phyloP scores from a whole-genome alignment of 2,113 vertebrate species.

The Otis tarda region DNA sequence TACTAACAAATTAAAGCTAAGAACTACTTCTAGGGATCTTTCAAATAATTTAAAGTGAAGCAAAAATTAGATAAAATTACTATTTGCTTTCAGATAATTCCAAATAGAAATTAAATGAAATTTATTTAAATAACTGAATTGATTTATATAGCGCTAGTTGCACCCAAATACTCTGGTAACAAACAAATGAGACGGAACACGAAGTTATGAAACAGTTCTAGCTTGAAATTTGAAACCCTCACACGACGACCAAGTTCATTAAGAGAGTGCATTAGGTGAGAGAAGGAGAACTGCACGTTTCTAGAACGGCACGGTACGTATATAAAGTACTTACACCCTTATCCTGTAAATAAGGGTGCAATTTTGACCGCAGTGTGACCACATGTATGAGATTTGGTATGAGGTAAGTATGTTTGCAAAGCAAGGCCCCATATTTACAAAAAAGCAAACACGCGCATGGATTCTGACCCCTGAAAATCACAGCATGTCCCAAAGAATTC shows the following conservation, averaged over 20 bases:
- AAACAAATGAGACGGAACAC: background rate
- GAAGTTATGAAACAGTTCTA: background rate
- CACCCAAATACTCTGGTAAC: background rate
- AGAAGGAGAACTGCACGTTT: background rate
- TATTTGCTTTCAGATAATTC: background rate
- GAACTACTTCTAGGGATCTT: background rate
- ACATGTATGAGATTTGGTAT: background rate
- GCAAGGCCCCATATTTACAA: background rate
- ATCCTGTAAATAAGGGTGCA: background rate
- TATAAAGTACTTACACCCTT: background rate
- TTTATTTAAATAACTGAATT: background rate
- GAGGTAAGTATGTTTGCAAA: background rate
- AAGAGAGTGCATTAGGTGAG: background rate
- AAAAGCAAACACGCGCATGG: background rate
- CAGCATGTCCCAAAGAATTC: background rate
- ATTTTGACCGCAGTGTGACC: background rate
- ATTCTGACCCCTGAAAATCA: background rate
- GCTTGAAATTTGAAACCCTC: background rate
- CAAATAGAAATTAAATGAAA: background rate
- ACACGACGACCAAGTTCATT: background rate
- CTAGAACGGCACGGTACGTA: background rate
- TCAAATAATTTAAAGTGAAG: background rate
- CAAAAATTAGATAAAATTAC: background rate
- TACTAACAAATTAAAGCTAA: background rate
- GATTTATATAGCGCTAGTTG: background rate